These are phyloP conservation scores for Calyptommatus sinebrachiatus DNA, from an alignment of 2,113 vertebrate genomes.

Conservation along the genomic window DNA sequence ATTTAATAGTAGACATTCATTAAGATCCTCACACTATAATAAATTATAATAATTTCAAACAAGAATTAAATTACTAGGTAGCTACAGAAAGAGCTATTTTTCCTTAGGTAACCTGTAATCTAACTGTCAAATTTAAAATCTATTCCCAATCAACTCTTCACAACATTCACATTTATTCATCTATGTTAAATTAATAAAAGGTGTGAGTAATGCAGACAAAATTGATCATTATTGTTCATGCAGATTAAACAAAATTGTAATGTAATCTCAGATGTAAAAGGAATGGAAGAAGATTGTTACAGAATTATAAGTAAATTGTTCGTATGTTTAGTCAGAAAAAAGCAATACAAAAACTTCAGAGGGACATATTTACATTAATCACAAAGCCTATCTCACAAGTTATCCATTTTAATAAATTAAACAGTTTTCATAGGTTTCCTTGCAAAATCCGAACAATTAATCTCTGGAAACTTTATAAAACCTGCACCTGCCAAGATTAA, in stretches of 20 bases:
- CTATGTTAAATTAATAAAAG: conserved; percentile 98
- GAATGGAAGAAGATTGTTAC: conserved; percentile 87
- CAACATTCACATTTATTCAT: conserved; percentile 99
- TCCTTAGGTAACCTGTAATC: conserved; percentile 93
- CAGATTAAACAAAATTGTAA: conserved; percentile 96
- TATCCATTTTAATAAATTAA: conserved; percentile 63
- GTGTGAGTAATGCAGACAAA: conserved; percentile 90
- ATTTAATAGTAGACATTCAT: conserved; percentile 98
- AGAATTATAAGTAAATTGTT: conserved; percentile 82
- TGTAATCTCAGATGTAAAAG: conserved; percentile 87
- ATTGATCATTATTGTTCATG: conserved; percentile 92
- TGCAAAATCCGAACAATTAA: not conserved
- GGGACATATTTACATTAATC: conserved; percentile 73
- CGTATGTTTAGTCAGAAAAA: conserved; percentile 64
- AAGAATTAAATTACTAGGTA: conserved; percentile 99
- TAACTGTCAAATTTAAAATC: conserved; percentile 97
- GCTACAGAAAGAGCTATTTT: conserved; percentile 87
- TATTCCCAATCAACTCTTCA: conserved; percentile 93
- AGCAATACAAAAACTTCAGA: conserved; percentile 66
- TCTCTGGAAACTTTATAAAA: conserved; percentile 34
- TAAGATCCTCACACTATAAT: conserved; percentile 95
- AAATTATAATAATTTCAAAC: conserved; percentile 98
- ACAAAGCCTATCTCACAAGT: conserved; percentile 68
- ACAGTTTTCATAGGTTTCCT: conserved; percentile 58
- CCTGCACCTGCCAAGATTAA: conserved; percentile 28